phyloP scores from a whole-genome alignment of 2,797 vertebrate genomes.

The Paedocypris micromegethes region DNA sequence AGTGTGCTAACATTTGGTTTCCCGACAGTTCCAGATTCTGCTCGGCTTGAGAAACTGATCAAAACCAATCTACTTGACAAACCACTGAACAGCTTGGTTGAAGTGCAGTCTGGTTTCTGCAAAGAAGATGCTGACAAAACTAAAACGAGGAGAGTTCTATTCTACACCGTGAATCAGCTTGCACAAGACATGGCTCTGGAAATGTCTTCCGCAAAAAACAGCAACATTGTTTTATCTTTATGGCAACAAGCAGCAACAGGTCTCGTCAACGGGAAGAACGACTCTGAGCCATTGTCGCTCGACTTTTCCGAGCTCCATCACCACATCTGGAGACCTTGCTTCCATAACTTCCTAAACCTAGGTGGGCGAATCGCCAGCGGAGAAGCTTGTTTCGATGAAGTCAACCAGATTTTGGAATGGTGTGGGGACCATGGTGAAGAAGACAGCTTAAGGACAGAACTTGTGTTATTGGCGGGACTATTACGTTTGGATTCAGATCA shows the following conservation, averaged over 20 bases:
- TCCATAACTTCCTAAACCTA: constrained; percentile 38
- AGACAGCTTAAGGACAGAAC: constrained; percentile 52
- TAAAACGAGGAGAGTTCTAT: constrained; percentile 44
- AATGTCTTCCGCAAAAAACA: constrained; percentile 58
- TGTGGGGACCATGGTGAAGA: constrained; percentile 58
- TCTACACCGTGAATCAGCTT: constrained; percentile 46
- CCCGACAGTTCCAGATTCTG: constrained; percentile 60
- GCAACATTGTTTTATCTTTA: constrained; percentile 58
- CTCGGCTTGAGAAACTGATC: constrained; percentile 53
- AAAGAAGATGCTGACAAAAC: constrained; percentile 27
- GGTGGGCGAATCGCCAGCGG: constrained; percentile 45
- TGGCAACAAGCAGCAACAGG: constrained; percentile 54
- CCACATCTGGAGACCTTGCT: constrained; percentile 58
- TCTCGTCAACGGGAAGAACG: too few relatives aligned
- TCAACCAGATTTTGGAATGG: constrained; percentile 54
- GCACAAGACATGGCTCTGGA: constrained; percentile 54
- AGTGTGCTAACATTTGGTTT: background rate
- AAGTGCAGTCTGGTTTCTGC: constrained; percentile 46
- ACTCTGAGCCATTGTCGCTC: constrained; percentile 6
- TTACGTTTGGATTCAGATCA: background rate
- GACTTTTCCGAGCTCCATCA: constrained; percentile 49
- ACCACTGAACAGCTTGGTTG: constrained; percentile 56
- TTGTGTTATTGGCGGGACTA: constrained; percentile 55
- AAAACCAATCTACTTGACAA: constrained; percentile 42
- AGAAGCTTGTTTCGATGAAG: constrained; percentile 53